Evolutionary conservation across 2,797 vertebrate genomes (phyloP).

Genomic region (Danionella dracula): DNA sequence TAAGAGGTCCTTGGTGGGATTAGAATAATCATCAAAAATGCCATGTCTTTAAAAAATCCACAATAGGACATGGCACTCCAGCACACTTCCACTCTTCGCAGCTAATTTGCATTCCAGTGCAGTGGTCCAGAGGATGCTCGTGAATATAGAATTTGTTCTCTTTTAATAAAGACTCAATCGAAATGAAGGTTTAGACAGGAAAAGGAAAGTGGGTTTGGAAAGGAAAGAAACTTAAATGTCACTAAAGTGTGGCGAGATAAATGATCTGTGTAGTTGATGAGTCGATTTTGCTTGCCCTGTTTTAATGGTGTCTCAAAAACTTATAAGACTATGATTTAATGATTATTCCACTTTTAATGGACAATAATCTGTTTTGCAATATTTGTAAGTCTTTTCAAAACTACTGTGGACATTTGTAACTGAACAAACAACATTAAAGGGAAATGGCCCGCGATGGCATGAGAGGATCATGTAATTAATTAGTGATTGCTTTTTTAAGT

Average conservation of each 20-base stretch:
- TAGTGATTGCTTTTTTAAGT: too few species aligned
- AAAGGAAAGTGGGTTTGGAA: slow-evolving; percentile 2
- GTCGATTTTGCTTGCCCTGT: neutral
- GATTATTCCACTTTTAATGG: neutral
- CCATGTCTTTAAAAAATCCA: slow-evolving; percentile 66
- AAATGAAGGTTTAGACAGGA: slow-evolving; percentile 19
- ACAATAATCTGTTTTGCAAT: neutral
- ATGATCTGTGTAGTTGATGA: neutral
- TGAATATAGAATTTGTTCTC: slow-evolving; percentile 35
- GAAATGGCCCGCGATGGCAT: too few species aligned
- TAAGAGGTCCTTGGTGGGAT: slow-evolving; percentile 70
- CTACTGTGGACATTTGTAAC: too few species aligned
- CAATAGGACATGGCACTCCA: slow-evolving; percentile 53
- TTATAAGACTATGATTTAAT: neutral
- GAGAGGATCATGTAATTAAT: too few species aligned
- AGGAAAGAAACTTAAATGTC: slow-evolving; percentile 31
- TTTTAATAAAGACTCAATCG: slow-evolving; percentile 45
- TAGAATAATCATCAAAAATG: slow-evolving; percentile 78
- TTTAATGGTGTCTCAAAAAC: neutral
- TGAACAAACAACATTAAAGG: too few species aligned
- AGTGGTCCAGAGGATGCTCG: slow-evolving; percentile 38
- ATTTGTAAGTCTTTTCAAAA: too few species aligned
- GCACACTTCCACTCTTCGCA: slow-evolving; percentile 19
- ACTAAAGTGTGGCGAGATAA: neutral
- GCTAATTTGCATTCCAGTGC: slow-evolving; percentile 44